Conservation (phyloP, 2,797 vertebrate genomes). For the Myioborus melanocephalus region DNA sequence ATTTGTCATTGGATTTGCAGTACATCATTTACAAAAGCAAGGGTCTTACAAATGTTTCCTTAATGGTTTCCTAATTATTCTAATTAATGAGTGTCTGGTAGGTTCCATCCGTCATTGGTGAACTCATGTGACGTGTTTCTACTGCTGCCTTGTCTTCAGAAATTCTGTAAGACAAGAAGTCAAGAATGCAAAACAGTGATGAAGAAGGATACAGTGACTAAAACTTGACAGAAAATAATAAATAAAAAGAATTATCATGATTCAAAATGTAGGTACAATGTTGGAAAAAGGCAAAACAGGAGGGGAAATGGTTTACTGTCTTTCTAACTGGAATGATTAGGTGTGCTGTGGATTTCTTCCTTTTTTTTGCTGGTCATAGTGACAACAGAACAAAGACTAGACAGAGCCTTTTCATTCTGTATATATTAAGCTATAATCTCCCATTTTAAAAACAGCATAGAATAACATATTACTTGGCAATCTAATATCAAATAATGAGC, state of each 20-base stretch:
- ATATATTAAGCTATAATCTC: not conserved
- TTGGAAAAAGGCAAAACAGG: not conserved
- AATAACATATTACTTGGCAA: not conserved
- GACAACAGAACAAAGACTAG: not conserved
- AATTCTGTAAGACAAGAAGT: not conserved
- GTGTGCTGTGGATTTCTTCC: not conserved
- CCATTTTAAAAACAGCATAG: not conserved
- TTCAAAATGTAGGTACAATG: not conserved
- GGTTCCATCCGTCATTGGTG: not conserved
- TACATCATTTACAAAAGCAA: not conserved
- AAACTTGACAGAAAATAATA: not conserved
- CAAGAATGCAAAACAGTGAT: not conserved
- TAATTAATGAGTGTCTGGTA: not conserved
- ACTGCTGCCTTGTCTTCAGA: not conserved
- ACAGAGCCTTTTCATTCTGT: not conserved
- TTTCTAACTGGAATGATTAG: not conserved
- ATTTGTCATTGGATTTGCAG: not conserved
- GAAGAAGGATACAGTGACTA: not conserved
- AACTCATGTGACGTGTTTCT: not conserved
- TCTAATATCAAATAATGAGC: constrained; percentile 20
- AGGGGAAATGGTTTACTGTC: not conserved
- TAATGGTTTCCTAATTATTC: not conserved
- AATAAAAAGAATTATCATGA: not conserved
- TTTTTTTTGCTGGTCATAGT: not conserved
- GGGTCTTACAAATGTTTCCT: not conserved